Evolutionary conservation across 2,888 invertebrate genomes (phyloP).

Genomic region (Chymomyza fuscimana): DNA sequence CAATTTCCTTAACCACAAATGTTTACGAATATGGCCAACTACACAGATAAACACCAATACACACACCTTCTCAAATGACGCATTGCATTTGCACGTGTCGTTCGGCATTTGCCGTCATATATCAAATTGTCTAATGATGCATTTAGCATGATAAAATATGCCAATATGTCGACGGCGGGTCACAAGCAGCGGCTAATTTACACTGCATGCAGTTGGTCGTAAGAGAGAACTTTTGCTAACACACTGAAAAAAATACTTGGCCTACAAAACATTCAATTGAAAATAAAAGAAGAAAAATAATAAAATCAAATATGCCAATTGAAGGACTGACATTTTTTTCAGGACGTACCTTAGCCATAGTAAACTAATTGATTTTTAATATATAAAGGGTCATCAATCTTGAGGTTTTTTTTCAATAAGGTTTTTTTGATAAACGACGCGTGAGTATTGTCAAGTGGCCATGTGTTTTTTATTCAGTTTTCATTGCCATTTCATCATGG

Average conservation of each 20-base stretch:
- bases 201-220: constrained; percentile 33
- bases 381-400: no score
- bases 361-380: no score
- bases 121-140: constrained; percentile 72
- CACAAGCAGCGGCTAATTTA: constrained; percentile 72
- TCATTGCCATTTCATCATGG: no score
- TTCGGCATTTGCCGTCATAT: constrained; percentile 45
- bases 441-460: no score
- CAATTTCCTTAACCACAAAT: constrained; percentile 4
- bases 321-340: no score
- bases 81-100: constrained; percentile 20
- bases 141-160: constrained; percentile 71
- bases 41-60: constrained; percentile 3
- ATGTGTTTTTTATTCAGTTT: no score
- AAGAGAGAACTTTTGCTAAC: not conserved
- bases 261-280: not conserved
- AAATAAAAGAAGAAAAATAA: no score
- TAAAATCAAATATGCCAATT: no score
- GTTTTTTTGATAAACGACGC: no score
- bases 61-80: constrained; percentile 1
- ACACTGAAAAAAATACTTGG: constrained; percentile 5
- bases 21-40: no score
- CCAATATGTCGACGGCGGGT: constrained; percentile 69
- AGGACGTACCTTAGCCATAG: no score
- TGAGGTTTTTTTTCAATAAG: no score